Percentiles rank a stretch among this genome's conserved stretches.
phyloP scores from a whole-genome alignment of 2,888 invertebrate species.

The Fabriciana adippe region DNA sequence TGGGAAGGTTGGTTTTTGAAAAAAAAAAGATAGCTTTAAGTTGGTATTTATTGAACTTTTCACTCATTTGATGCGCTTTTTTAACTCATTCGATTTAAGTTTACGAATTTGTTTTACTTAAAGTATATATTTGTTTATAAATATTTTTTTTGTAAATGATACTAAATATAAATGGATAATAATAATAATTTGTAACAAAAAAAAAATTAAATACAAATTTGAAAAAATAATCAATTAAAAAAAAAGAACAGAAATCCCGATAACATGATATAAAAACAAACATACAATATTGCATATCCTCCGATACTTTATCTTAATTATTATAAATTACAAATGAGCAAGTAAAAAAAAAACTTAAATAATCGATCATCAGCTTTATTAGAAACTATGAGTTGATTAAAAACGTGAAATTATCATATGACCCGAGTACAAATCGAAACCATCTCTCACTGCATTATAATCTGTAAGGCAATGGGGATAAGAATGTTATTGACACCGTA shows the following conservation, averaged over 20 bases:
- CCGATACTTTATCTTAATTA: constrained; percentile 9
- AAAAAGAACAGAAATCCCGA: not conserved
- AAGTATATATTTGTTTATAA: too few relatives aligned
- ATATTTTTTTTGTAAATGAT: too few relatives aligned
- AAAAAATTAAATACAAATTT: too few relatives aligned
- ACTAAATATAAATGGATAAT: too few relatives aligned
- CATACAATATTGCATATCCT: not conserved
- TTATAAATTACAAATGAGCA: constrained; percentile 4
- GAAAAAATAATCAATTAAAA: not conserved
- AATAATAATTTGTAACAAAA: too few relatives aligned
- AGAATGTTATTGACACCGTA: not conserved
- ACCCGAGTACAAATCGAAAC: not conserved
- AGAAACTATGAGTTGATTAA: constrained; percentile 27
- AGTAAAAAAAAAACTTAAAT: constrained; percentile 28
- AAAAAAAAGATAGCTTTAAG: not conserved
- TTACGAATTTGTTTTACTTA: too few relatives aligned
- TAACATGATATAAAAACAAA: not conserved
- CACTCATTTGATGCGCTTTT: constrained; percentile 7
- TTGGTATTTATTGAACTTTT: constrained; percentile 2
- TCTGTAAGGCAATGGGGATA: constrained; percentile 13
- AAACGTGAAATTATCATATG: constrained; percentile 25
- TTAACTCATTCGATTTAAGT: not conserved
- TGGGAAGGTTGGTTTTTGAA: constrained; percentile 28
- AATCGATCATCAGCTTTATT: constrained; percentile 28
- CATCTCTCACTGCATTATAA: constrained; percentile 6